Conservation (phyloP, 2,113 vertebrate species). For the Pygoscelis antarcticus region DNA sequence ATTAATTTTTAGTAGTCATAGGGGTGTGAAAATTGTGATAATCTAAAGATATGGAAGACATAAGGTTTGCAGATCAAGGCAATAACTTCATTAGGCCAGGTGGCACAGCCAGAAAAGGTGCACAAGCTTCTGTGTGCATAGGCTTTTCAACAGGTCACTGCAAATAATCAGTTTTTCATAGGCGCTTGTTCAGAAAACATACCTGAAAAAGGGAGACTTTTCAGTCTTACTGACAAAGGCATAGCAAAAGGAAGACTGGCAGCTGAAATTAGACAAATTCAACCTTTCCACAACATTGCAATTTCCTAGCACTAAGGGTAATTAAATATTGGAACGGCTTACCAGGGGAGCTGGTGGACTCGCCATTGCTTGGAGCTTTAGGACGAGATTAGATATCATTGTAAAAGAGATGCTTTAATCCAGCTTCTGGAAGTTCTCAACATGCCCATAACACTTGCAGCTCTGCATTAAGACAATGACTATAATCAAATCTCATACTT, state of each 20-base stretch:
- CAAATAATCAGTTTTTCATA: not conserved
- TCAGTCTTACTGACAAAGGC: slow-evolving; percentile 40
- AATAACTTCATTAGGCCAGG: not conserved
- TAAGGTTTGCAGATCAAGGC: not conserved
- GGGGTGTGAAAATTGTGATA: not conserved
- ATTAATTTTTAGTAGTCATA: not conserved
- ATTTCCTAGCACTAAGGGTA: slow-evolving; percentile 64
- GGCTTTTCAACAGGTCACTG: not conserved
- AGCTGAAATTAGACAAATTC: slow-evolving; percentile 49
- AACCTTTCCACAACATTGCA: slow-evolving; percentile 49
- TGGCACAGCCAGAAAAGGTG: not conserved
- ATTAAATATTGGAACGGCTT: slow-evolving; percentile 71
- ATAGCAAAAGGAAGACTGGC: slow-evolving; percentile 62
- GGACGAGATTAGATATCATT: slow-evolving; percentile 71
- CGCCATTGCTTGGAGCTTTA: slow-evolving; percentile 72
- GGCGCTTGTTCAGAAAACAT: not conserved
- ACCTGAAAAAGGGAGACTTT: not conserved
- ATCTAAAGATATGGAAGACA: not conserved
- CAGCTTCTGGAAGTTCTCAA: slow-evolving; percentile 72
- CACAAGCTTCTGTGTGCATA: not conserved
- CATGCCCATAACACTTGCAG: slow-evolving; percentile 67
- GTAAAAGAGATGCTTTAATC: slow-evolving; percentile 73
- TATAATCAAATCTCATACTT: slow-evolving; percentile 68
- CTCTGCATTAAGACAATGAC: slow-evolving; percentile 71
- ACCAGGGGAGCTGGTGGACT: slow-evolving; percentile 70